Conservation (phyloP, 2,888 invertebrate genomes). For the Erebia epiphron region DNA sequence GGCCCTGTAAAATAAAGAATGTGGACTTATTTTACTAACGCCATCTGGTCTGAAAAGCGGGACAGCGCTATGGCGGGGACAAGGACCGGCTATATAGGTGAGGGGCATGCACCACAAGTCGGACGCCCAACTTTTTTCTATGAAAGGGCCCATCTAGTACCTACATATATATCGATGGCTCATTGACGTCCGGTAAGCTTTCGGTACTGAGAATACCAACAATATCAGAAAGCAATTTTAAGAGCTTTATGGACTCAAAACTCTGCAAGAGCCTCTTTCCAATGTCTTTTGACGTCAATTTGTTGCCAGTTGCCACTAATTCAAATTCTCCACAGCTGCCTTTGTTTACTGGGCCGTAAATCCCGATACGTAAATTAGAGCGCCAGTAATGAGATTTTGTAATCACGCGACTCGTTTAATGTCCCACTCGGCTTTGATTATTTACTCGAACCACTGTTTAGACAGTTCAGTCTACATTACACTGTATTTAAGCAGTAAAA, state of each 20-base stretch:
- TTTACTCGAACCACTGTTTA: constrained; percentile 34
- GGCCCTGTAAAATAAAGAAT: too few relatives aligned
- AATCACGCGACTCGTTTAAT: constrained; percentile 40
- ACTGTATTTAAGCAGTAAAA: constrained; percentile 20
- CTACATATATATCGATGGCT: too few relatives aligned
- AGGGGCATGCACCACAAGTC: too few relatives aligned
- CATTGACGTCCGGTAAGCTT: too few relatives aligned
- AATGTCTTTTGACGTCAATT: constrained; percentile 12
- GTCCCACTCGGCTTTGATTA: constrained; percentile 38
- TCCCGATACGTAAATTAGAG: constrained; percentile 40
- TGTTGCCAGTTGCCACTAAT: constrained; percentile 7
- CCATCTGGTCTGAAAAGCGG: too few relatives aligned
- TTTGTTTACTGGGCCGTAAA: constrained; percentile 41
- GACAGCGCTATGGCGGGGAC: too few relatives aligned
- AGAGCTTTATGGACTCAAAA: too few relatives aligned
- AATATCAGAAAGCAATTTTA: not conserved
- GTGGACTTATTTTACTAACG: too few relatives aligned
- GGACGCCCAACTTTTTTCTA: too few relatives aligned
- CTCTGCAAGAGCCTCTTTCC: not conserved
- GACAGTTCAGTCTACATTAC: constrained; percentile 32
- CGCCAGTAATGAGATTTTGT: constrained; percentile 43
- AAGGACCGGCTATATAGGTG: too few relatives aligned
- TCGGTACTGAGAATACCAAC: too few relatives aligned
- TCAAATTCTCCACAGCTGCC: constrained; percentile 31
- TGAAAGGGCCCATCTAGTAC: too few relatives aligned